phyloP scores from a whole-genome alignment of 2,113 vertebrate genomes.

The Neofelis nebulosa region DNA sequence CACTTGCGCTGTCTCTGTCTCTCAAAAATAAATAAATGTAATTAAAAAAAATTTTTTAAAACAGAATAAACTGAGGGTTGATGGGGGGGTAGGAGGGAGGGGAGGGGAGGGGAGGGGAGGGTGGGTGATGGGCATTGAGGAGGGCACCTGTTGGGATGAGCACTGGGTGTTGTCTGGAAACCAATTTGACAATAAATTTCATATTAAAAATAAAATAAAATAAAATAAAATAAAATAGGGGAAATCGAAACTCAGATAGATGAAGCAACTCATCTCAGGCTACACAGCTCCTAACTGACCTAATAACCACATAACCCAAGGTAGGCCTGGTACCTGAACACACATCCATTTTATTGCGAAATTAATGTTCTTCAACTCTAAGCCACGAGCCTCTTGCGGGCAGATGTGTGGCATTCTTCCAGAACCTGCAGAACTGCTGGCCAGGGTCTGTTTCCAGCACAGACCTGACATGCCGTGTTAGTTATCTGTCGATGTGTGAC shows the following conservation, averaged over 20 bases:
- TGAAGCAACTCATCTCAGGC: background rate
- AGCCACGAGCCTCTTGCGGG: no score
- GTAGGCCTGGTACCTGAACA: background rate
- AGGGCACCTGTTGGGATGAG: no score
- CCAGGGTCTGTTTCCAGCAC: background rate
- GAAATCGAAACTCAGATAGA: background rate
- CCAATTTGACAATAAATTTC: no score
- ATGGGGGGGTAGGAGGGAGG: no score
- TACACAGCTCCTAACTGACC: background rate
- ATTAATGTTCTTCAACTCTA: background rate
- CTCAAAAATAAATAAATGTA: no score
- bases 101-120: no score
- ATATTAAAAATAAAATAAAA: no score
- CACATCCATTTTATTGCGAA: background rate
- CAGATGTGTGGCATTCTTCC: background rate
- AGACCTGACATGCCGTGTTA: background rate
- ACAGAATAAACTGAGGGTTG: no score
- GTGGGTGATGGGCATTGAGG: no score
- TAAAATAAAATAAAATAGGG: background rate
- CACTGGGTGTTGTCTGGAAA: no score
- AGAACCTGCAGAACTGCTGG: background rate
- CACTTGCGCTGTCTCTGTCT: no score
- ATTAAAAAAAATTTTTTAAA: no score
- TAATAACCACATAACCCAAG: background rate
- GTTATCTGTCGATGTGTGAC: background rate